Conservation (phyloP, 2,797 vertebrate genomes). For the Hippoglossus hippoglossus region DNA sequence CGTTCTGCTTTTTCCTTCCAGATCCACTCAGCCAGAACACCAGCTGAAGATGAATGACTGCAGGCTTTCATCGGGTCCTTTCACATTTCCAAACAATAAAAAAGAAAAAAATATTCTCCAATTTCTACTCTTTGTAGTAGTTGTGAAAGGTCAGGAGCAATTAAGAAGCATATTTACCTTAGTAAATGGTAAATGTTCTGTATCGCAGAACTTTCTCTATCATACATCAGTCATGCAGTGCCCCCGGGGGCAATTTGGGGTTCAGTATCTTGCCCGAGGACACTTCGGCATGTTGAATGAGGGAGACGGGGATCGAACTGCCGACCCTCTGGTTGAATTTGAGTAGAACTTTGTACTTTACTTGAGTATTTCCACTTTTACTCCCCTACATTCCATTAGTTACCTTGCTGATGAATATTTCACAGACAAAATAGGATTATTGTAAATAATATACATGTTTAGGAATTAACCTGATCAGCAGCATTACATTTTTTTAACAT, state of each 20-base stretch:
- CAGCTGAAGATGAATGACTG: constrained; percentile 55
- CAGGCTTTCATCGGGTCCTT: constrained; percentile 42
- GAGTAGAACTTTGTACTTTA: background rate
- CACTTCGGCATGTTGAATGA: too few relatives aligned
- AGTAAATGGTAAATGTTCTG: too few relatives aligned
- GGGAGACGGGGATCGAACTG: too few relatives aligned
- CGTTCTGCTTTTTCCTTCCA: constrained; percentile 43
- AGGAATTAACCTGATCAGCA: too few relatives aligned
- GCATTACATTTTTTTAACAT: too few relatives aligned
- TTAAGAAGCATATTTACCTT: too few relatives aligned
- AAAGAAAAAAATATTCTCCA: background rate
- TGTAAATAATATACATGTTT: constrained; percentile 7
- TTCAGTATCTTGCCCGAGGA: too few relatives aligned
- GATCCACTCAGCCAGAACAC: constrained; percentile 54
- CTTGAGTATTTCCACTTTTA: background rate
- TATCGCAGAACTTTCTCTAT: too few relatives aligned
- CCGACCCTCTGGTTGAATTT: too few relatives aligned
- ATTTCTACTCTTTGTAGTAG: background rate
- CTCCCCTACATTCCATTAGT: background rate
- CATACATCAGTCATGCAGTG: too few relatives aligned
- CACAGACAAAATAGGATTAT: background rate
- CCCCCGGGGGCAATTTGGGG: too few relatives aligned
- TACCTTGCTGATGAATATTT: background rate
- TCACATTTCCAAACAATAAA: background rate
- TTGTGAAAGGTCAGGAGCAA: too few relatives aligned